Evolutionary conservation across 2,797 vertebrate species (phyloP).

Genomic region (Chloroceryle amazona): DNA sequence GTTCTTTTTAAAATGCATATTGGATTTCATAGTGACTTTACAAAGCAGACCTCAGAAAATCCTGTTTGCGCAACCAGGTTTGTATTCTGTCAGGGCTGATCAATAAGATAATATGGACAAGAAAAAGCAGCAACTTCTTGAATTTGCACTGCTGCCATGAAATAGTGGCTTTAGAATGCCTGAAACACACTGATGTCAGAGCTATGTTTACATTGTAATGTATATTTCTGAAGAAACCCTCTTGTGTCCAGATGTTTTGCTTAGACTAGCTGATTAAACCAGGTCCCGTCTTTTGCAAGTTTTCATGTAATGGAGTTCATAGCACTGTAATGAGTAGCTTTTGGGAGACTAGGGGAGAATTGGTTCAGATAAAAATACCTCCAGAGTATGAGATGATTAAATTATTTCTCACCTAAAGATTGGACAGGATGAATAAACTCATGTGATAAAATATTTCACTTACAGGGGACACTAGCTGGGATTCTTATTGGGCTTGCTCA

Average conservation of each 20-base stretch:
- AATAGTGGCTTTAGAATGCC: neutral
- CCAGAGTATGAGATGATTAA: neutral
- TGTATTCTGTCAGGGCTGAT: neutral
- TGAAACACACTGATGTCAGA: neutral
- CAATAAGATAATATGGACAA: neutral
- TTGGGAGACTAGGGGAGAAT: neutral
- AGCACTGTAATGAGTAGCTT: accelerated
- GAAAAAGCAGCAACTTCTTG: neutral
- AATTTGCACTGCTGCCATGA: neutral
- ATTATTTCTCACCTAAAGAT: neutral
- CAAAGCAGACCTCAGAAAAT: neutral
- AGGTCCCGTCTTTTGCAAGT: neutral
- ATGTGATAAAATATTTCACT: neutral
- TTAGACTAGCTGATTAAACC: neutral
- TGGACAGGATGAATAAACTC: neutral
- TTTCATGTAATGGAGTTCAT: neutral
- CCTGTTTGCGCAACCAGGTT: neutral
- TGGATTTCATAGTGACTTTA: neutral
- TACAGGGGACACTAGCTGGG: slow-evolving; percentile 95
- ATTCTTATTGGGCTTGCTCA: slow-evolving; percentile 97
- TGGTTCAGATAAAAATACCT: neutral
- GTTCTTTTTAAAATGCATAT: neutral
- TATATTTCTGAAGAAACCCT: neutral
- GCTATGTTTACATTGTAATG: neutral
- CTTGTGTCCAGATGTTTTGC: neutral